A percentile compares a stretch with the other conserved stretches of the same genome.
Conservation (phyloP, 2,113 vertebrate species). For the Microcebus tavaratra region DNA sequence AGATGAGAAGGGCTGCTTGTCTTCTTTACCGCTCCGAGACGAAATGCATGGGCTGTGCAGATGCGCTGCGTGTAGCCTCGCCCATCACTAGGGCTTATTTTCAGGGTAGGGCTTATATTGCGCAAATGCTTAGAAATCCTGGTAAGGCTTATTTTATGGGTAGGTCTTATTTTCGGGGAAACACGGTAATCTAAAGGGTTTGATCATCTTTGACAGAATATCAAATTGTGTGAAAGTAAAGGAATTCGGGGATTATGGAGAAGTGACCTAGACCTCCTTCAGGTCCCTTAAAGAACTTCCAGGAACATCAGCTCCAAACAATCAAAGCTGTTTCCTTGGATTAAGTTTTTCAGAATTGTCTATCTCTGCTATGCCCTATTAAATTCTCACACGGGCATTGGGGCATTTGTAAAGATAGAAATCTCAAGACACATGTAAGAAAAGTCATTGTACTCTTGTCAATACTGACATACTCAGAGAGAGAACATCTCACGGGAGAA, state of each 20-base stretch:
- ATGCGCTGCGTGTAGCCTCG: too few species aligned
- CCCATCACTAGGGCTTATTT: too few species aligned
- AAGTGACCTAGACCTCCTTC: neutral
- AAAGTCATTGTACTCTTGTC: neutral
- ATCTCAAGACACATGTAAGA: neutral
- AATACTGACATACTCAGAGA: neutral
- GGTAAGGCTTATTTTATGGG: too few species aligned
- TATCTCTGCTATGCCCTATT: neutral
- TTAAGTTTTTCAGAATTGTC: neutral
- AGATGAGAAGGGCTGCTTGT: too few species aligned
- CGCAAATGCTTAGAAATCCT: too few species aligned
- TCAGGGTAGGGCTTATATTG: too few species aligned
- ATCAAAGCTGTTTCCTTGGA: neutral
- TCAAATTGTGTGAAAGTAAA: neutral
- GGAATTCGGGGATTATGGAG: neutral
- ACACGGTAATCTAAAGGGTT: neutral
- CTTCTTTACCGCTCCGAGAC: too few species aligned
- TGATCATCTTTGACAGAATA: neutral
- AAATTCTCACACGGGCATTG: neutral
- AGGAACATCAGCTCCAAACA: neutral
- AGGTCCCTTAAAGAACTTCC: neutral
- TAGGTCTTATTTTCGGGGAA: too few species aligned
- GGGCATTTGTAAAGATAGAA: neutral
- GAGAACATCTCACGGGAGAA: rapidly evolving
- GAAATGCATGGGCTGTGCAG: too few species aligned